phyloP scores from a whole-genome alignment of 2,797 vertebrate species.

The Protosalanx chinensis region DNA sequence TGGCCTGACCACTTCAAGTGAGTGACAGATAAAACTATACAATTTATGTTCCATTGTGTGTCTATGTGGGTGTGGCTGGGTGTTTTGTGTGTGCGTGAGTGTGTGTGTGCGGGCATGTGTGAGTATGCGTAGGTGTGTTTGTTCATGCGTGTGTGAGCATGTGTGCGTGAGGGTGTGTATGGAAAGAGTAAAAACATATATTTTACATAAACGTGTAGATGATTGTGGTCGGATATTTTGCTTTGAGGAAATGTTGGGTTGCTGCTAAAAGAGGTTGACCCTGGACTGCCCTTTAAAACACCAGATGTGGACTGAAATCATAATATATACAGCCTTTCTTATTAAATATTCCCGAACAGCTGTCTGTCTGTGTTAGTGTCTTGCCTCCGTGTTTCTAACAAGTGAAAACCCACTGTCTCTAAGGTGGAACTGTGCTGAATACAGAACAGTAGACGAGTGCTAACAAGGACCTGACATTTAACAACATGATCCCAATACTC shows the following conservation, averaged over 20 bases:
- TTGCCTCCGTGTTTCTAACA: neutral
- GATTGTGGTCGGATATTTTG: constrained; percentile 10
- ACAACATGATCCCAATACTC: neutral
- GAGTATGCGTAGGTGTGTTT: too few relatives aligned
- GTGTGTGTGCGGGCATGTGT: too few relatives aligned
- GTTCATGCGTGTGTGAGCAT: too few relatives aligned
- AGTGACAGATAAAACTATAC: neutral
- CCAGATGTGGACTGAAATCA: constrained; percentile 2
- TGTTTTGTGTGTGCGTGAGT: too few relatives aligned
- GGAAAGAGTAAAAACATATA: neutral
- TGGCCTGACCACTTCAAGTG: neutral
- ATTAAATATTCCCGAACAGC: constrained; percentile 9
- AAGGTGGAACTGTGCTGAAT: neutral
- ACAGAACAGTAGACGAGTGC: neutral
- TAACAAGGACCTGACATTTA: neutral
- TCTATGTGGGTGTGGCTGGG: too few relatives aligned
- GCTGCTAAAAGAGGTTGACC: neutral
- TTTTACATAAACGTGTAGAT: neutral
- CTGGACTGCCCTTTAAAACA: neutral
- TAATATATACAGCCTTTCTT: neutral
- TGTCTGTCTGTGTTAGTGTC: neutral
- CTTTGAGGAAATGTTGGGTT: neutral
- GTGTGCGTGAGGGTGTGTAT: too few relatives aligned
- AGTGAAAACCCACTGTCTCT: neutral
- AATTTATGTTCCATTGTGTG: neutral